Percentiles rank a stretch among this genome's conserved stretches.
phyloP scores from a whole-genome alignment of 2,888 invertebrate species.

The Tachystola acroxantha region DNA sequence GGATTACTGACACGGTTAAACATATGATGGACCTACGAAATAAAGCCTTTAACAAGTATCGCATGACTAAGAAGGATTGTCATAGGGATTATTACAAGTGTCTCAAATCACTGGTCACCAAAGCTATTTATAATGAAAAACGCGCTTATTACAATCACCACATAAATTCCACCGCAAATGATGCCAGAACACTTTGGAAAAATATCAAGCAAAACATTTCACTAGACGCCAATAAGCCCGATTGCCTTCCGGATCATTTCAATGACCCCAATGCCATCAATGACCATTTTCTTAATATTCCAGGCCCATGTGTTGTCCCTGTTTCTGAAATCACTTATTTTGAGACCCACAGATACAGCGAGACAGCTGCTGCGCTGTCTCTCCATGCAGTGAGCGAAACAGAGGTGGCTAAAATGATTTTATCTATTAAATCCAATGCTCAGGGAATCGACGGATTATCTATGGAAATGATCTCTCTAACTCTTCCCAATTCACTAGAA shows the following conservation, averaged over 20 bases:
- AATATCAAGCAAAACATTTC: background rate
- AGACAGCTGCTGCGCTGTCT: background rate
- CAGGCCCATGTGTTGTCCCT: background rate
- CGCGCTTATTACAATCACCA: slow-evolving; percentile 7
- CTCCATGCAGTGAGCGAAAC: background rate
- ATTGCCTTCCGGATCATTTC: background rate
- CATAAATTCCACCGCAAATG: slow-evolving; percentile 12
- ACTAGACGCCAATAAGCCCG: background rate
- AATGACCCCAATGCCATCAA: background rate
- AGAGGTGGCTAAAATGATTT: background rate
- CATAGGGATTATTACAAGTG: slow-evolving; percentile 11
- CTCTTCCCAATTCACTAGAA: background rate
- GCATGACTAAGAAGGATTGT: slow-evolving; percentile 3
- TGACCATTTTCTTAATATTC: background rate
- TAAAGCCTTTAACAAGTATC: slow-evolving; percentile 8
- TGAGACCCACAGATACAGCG: background rate
- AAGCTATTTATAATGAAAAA: slow-evolving; percentile 13
- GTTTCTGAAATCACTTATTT: background rate
- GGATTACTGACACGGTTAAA: slow-evolving; percentile 15
- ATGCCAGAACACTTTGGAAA: slow-evolving; percentile 8
- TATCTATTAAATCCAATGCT: background rate
- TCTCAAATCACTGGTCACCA: slow-evolving; percentile 12
- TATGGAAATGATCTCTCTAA: background rate
- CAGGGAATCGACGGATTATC: background rate
- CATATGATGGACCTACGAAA: slow-evolving; percentile 16